Base-by-base conservation (phyloP, 2,797 vertebrate genomes). In the Propithecus deckenii region DNA sequence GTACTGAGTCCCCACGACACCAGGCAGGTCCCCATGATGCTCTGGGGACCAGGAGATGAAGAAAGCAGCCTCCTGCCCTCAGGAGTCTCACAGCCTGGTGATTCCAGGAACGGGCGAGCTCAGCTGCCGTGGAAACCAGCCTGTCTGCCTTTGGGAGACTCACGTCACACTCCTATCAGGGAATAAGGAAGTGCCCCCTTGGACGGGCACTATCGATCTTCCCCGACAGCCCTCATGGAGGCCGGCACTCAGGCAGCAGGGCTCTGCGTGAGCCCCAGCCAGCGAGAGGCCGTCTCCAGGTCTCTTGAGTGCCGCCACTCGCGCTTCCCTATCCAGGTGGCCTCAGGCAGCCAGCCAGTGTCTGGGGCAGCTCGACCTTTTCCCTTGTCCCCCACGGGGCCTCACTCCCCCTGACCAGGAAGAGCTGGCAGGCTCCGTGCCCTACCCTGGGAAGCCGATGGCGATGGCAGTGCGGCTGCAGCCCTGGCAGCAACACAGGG, bases 221-320 rank as follows among this genome's bases (percentile, higher is more conserved):
- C 63, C 43, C 46, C 72, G 5, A 2, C 22, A 55, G n/a, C 41
- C 20, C 50, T 74, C 2, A 0, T 15, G 90, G 12, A 84, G 41
- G 95, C 87, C 75, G 92, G 81, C 59, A 41, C 48, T 35, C 22
- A 0, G 12, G 6, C 81, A 12, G 12, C 52, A 79, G 86, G 92
- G 23, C 48, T 84, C 0, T 57, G 17, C 46, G 1, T 0, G 50
- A 91, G 43, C 74, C 32, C 71, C 11, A 32, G 71, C 79, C 80
- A 91, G 85, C 94, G 43, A 79, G 1, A 32, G 59, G 63, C 14
- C 3, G 81, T 9, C 57, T 0, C 0, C n/a, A 55, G 65, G 96
- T 89, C 20, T 93, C 57, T 35, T 76, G 23, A 2, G 41, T 4
- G 28, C 23, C 0, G 0, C 35, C 6, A 14, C 32, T 35, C 3